phyloP scores from a whole-genome alignment of 2,888 invertebrate genomes.

The Acrocera orbiculus region DNA sequence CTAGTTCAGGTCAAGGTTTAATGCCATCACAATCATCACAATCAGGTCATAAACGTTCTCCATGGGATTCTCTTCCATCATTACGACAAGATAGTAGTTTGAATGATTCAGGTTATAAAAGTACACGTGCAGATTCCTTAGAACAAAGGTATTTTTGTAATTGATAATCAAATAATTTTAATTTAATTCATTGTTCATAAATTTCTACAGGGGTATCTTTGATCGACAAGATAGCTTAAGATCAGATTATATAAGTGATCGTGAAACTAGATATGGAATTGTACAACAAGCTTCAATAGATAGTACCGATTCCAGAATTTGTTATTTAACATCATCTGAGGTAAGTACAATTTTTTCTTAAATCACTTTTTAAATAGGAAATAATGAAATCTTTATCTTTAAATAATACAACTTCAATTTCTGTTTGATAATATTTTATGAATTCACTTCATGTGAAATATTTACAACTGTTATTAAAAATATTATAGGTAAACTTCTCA shows the following conservation, averaged over 20 bases:
- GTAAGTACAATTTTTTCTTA: conserved; percentile 39
- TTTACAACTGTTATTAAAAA: too few species aligned
- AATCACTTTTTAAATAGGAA: too few species aligned
- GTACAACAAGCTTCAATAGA: conserved; percentile 88
- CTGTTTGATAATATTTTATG: too few species aligned
- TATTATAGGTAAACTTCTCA: too few species aligned
- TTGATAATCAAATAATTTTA: neutral
- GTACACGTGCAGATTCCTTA: conserved; percentile 68
- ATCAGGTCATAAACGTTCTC: conserved; percentile 53
- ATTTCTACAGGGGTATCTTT: conserved; percentile 51
- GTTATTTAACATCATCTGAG: conserved; percentile 90
- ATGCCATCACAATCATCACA: conserved; percentile 32
- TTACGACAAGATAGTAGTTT: conserved; percentile 70
- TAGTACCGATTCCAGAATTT: conserved; percentile 83
- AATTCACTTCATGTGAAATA: too few species aligned
- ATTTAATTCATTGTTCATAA: too few species aligned
- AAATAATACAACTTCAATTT: too few species aligned
- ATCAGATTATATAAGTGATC: conserved; percentile 79
- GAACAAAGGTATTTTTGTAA: conserved; percentile 52
- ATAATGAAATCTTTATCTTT: too few species aligned
- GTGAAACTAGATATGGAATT: conserved; percentile 73
- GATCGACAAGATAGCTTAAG: conserved; percentile 79
- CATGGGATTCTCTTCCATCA: conserved; percentile 77
- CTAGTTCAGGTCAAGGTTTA: conserved; percentile 35
- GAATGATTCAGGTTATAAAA: conserved; percentile 74